Evolutionary conservation across 1,140 invertebrate genomes (phyloP).

Genomic region (Tyrophagus putrescentiae): DNA sequence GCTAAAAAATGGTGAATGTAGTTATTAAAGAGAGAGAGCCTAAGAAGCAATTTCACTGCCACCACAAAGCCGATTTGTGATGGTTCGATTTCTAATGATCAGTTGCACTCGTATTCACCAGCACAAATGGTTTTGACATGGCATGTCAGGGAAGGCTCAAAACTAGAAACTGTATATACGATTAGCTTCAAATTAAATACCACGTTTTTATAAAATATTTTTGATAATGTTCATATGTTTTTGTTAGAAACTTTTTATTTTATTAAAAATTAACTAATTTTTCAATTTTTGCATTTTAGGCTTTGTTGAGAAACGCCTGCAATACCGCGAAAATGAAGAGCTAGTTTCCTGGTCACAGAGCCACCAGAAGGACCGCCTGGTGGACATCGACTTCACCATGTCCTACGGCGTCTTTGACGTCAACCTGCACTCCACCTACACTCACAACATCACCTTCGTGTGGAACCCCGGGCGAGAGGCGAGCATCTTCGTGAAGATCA

Average conservation of each 20-base stretch:
- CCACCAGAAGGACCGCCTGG: constrained; percentile 69
- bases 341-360: constrained; percentile 70
- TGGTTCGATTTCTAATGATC: too few relatives aligned
- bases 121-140: too few relatives aligned
- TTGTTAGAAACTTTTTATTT: too few relatives aligned
- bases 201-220: neutral
- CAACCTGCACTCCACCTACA: constrained; percentile 47
- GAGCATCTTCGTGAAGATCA: constrained; percentile 78
- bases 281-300: constrained; percentile 35
- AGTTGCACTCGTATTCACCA: too few relatives aligned
- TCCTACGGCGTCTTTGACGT: constrained; percentile 78
- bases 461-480: constrained; percentile 93
- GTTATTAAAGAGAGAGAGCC: too few relatives aligned
- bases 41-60: too few relatives aligned
- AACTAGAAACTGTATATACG: too few relatives aligned
- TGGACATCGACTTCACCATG: constrained; percentile 69
- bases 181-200: constrained; percentile 12
- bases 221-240: neutral
- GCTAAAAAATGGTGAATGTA: too few relatives aligned
- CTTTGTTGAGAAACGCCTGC: constrained; percentile 81
- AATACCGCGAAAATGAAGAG: constrained; percentile 84
- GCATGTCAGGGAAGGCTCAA: too few relatives aligned
- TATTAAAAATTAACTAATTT: too few relatives aligned
- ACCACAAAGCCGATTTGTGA: too few relatives aligned
- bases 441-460: constrained; percentile 70